Base-by-base conservation (phyloP, 2,888 invertebrate genomes). In the Strigamia transsilvanica region DNA sequence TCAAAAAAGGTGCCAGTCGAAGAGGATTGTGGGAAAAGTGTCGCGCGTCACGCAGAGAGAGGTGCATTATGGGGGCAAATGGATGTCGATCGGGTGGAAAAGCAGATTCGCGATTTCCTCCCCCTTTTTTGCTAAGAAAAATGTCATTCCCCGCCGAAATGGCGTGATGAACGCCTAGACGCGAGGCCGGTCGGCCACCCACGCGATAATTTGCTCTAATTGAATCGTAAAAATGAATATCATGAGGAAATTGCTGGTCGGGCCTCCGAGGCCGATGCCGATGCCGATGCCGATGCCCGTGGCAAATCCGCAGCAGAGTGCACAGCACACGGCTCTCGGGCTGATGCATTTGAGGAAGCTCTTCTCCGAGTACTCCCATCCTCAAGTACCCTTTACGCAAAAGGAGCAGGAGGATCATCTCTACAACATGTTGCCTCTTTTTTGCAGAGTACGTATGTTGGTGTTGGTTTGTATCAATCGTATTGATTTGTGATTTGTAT, bases 401-500 rank as follows among this genome's bases (percentile, higher is more conserved):
- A 90, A 91, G 82, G 96, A 96, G 88, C 92, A 93, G 86, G 97
- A 98, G 89, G 94, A 94, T 87, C 96, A 97, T 88, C 91, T 99
- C 15, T 98, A 98, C 89, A 97, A 96, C 88, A 97, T 99, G 96
- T 90, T 99, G 87, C 99, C 99, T 82, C 90, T 99, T 56, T 99
- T 99, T 90, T 98, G 97, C 90, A 98, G 98, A 92, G 97, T 97
- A 90, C 86, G n/a, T n/a, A n/a, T n/a, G n/a, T n/a, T n/a, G n/a
- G n/a, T n/a, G n/a, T n/a, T n/a, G n/a, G n/a, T n/a, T n/a, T n/a
- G n/a, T n/a, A n/a, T n/a, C n/a, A n/a, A n/a, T n/a, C n/a, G n/a
- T n/a, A n/a, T n/a, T n/a, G n/a, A n/a, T n/a, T n/a, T n/a, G n/a
- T n/a, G n/a, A n/a, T n/a, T n/a, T n/a, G n/a, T n/a, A n/a, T n/a